Evolutionary conservation across 92 coral and sea anemone genomes (phyloP), one percentile per base, ranked within the genome.

Genomic region (Palythoa grandis): DNA sequence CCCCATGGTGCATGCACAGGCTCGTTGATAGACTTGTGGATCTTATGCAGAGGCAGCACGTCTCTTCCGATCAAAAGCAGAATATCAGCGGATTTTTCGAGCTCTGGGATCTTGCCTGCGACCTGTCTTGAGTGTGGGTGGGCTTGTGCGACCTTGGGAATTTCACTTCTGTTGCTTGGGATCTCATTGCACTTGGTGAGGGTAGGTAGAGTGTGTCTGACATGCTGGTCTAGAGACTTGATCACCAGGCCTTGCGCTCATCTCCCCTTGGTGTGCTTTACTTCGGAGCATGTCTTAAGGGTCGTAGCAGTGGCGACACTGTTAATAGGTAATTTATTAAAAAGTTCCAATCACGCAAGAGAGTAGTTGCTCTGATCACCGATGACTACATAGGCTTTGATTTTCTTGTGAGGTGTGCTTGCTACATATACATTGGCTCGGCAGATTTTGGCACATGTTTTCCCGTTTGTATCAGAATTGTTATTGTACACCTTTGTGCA

Each of bases 401-500:
- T 76, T 73, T 77, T 88, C 11, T 56, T 57, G 13, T 88, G 70
- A 13, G 90, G 90, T 19, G 86, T 56, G 43, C 82, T 29, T 0
- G 86, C 58, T 38, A 9, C 67, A 11, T 87, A 91, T 12, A 90
- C 24, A 75, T 91, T 68, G 11, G 93, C 93, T 39, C 79, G 37
- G 57, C 94, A 91, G 69, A 91, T 91, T 11, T 91, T 91, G 82
- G 12, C 63, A 43, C 12, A 68, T 24, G 72, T 24, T 23, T 68
- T 68, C 14, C 72, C 72, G 40, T 22, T 23, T 7, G 39, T 40
- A 4, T 68, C 7, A 2, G 84, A 11, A 19, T 19, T 25, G 13
- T 86, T 61, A 43, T 88, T 77, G 67, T 92, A 92, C 11, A 87
- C 91, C 70, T 83, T 87, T 10, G 91, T 89, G 13, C 95, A 92